Conservation (phyloP, 2,888 invertebrate genomes). For the Chymomyza caudatula region DNA sequence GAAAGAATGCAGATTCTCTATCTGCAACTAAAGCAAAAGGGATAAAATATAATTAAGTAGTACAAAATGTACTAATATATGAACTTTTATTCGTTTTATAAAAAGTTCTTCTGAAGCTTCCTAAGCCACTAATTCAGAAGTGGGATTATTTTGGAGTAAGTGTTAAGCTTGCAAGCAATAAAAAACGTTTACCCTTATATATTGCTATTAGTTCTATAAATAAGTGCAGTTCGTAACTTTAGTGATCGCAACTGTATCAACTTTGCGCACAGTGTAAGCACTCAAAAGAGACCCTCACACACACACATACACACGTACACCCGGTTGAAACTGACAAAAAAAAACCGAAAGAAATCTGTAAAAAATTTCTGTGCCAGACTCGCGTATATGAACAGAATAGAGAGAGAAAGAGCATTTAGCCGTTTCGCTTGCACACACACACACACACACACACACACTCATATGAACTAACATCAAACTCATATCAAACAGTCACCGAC, state of each 20-base stretch:
- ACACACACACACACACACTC: constrained; percentile 13
- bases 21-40: too few relatives aligned
- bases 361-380: constrained; percentile 45
- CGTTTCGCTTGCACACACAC: constrained; percentile 27
- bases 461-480: constrained; percentile 41
- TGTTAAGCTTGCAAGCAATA: too few relatives aligned
- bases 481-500: constrained; percentile 43
- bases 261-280: constrained; percentile 56
- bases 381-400: constrained; percentile 7
- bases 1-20: too few relatives aligned
- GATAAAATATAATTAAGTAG: too few relatives aligned
- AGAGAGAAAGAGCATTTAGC: constrained; percentile 29
- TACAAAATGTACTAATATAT: too few relatives aligned
- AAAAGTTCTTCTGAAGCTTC: too few relatives aligned
- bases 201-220: too few relatives aligned
- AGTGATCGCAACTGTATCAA: neutral
- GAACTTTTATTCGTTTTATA: too few relatives aligned
- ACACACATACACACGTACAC: constrained; percentile 8
- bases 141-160: too few relatives aligned
- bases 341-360: constrained; percentile 50
- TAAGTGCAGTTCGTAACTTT: too few relatives aligned
- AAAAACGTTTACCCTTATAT: too few relatives aligned
- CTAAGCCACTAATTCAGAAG: too few relatives aligned
- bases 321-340: constrained; percentile 40
- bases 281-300: constrained; percentile 23